phyloP scores from a whole-genome alignment of 2,113 vertebrate species.

The Centropus bengalensis region DNA sequence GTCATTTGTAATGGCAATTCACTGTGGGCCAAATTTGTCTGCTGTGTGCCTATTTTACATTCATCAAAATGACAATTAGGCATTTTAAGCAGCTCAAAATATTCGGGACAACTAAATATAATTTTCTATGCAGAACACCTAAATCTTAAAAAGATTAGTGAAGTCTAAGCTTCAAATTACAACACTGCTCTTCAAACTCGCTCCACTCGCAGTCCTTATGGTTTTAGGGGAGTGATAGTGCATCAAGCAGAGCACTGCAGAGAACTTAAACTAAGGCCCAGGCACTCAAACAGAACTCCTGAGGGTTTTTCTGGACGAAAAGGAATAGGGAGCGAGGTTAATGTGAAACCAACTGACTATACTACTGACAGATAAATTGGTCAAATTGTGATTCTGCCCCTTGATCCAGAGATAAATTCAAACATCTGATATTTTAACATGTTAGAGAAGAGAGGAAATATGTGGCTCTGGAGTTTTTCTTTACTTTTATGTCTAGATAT shows the following conservation, averaged over 20 bases:
- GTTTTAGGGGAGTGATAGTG: not conserved
- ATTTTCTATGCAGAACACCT: not conserved
- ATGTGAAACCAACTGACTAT: not conserved
- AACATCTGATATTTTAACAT: not conserved
- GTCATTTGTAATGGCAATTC: constrained; percentile 1
- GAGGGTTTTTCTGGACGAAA: not conserved
- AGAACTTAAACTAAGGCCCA: not conserved
- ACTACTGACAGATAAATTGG: not conserved
- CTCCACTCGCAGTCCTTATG: not conserved
- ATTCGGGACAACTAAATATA: not conserved
- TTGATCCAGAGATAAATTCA: not conserved
- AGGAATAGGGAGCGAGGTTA: not conserved
- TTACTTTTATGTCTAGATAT: not conserved
- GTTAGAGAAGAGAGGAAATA: not conserved
- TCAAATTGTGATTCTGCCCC: not conserved
- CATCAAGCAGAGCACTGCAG: not conserved
- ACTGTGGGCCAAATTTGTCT: not conserved
- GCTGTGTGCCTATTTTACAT: not conserved
- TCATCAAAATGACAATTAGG: constrained; percentile 45
- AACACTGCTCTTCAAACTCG: not conserved
- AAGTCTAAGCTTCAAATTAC: not conserved
- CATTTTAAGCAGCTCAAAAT: constrained; percentile 26
- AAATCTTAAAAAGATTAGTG: constrained; percentile 6
- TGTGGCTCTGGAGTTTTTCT: not conserved
- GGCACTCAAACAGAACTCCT: not conserved